Evolutionary conservation across 1,140 invertebrate genomes (phyloP), one percentile per base, ranked within the genome.

Genomic region (Lasioglossum albipes): DNA sequence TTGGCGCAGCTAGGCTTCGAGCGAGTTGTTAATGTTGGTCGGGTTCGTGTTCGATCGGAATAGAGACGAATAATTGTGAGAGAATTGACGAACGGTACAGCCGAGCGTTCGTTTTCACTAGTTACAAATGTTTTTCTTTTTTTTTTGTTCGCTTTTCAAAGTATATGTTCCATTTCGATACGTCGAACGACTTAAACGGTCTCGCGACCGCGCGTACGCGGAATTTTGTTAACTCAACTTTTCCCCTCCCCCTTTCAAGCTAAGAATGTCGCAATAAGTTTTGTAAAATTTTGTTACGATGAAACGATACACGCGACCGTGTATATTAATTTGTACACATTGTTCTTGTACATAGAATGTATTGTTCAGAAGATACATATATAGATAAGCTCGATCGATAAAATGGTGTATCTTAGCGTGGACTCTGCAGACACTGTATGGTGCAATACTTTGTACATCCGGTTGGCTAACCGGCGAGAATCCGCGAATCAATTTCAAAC

Each of bases 361-460:
- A 68, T 65, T 49, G 31, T 83, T 85, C 57, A 41, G 42, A 70
- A 42, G 66, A 27, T 68, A 68, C 59, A 76, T n/a, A 20, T 74
- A 42, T 54, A 54, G 45, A 75, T 79, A 62, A 69, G 59, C 49
- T 80, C 72, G 68, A 54, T 20, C 52, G 67, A n/a, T 67, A 66
- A 83, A 41, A 65, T 31, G 61, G 65, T 49, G 61, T 84, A 66
- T 49, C 45, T 57, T 64, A 36, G 70, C 20, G 49, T 41, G 61
- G 36, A 52, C 31, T 67, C 61, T 67, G 57, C 31, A 71, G n/a
- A 79, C 82, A 75, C 62, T 67, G 36, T 45, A n/a, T 45, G 74
- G 82, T 84, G 83, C 81, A 75, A 83, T 81, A 83, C 66, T 62
- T 64, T 73, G 67, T 75, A 42, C 69, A 20, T 72, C 9, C 41